Conservation (phyloP, 2,797 vertebrate genomes). For the Buphagus erythrorhynchus region DNA sequence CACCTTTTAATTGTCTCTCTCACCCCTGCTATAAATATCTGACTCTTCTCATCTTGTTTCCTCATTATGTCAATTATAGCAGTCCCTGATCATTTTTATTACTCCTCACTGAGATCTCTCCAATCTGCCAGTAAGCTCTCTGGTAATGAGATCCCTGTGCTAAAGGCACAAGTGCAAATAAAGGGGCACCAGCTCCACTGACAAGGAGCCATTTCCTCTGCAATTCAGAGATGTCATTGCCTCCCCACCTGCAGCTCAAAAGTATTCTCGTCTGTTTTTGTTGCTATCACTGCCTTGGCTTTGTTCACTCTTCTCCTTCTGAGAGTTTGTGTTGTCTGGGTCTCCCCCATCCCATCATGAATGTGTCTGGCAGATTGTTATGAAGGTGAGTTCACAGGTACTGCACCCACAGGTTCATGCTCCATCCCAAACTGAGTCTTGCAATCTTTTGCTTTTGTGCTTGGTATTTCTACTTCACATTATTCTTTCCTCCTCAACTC, state of each 20-base stretch:
- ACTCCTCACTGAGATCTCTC: conserved; percentile 52
- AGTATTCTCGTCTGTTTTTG: neutral
- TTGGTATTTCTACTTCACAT: neutral
- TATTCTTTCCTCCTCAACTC: neutral
- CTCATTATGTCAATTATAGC: conserved; percentile 69
- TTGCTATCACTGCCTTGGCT: neutral
- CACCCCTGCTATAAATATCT: conserved; percentile 61
- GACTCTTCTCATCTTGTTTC: conserved; percentile 57
- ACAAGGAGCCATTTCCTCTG: neutral
- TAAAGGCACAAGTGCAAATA: conserved; percentile 22
- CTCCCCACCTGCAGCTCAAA: neutral
- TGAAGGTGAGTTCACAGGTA: neutral
- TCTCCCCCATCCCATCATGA: neutral
- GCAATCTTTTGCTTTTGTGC: neutral
- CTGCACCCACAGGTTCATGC: neutral
- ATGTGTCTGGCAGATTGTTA: neutral
- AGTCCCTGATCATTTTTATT: conserved; percentile 71
- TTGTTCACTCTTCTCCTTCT: neutral
- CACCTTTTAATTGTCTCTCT: conserved; percentile 67
- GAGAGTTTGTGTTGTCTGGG: neutral
- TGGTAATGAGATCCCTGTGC: conserved; percentile 62
- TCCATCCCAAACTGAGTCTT: neutral
- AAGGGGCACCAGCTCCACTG: neutral
- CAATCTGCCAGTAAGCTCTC: conserved; percentile 50
- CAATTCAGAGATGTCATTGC: conserved; percentile 1